Conservation (phyloP, 1,140 invertebrate genomes). For the Cataglyphis hispanica region DNA sequence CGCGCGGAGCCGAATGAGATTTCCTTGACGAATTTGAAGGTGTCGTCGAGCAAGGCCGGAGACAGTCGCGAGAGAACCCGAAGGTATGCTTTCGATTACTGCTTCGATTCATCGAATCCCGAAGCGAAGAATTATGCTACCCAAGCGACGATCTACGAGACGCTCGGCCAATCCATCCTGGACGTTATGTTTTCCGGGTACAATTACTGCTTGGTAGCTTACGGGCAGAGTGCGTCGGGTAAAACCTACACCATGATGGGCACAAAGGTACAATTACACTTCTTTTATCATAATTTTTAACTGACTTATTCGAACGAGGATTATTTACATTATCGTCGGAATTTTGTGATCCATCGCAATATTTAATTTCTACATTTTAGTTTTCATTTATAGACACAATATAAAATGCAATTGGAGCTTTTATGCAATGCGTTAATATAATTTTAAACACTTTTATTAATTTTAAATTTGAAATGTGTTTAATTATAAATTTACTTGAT, state of each 20-base stretch:
- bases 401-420: constrained; percentile 1
- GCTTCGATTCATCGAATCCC: constrained; percentile 89
- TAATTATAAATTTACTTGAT: constrained; percentile 43
- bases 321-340: constrained; percentile 28
- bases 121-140: constrained; percentile 87
- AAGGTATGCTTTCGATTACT: constrained; percentile 91
- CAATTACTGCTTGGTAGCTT: constrained; percentile 90
- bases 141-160: constrained; percentile 90
- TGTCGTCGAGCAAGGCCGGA: constrained; percentile 88
- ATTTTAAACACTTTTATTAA: constrained; percentile 47
- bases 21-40: constrained; percentile 86
- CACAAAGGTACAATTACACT: constrained; percentile 79
- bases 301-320: neutral
- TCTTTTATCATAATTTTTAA: constrained; percentile 19
- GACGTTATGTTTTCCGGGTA: constrained; percentile 87
- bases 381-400: neutral
- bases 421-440: constrained; percentile 11
- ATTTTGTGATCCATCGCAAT: constrained; percentile 24
- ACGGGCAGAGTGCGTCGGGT: constrained; percentile 93
- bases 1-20: constrained; percentile 73
- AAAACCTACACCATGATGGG: constrained; percentile 94
- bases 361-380: constrained; percentile 40
- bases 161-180: constrained; percentile 89
- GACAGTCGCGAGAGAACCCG: constrained; percentile 90
- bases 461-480: constrained; percentile 33